Evolutionary conservation across 2,113 vertebrate species (phyloP).

Genomic region (Crotalus tigris): DNA sequence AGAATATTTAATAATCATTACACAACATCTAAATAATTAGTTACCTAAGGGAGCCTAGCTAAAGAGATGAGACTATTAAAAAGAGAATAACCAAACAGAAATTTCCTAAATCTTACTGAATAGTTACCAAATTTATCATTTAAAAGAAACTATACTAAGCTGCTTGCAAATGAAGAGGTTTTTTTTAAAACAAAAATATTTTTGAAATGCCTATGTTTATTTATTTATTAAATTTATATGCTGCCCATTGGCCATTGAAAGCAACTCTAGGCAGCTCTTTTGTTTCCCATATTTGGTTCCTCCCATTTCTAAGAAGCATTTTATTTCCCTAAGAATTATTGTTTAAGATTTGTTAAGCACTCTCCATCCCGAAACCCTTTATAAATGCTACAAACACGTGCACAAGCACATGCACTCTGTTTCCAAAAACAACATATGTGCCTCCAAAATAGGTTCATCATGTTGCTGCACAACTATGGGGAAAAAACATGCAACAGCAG

Average conservation of each 20-base stretch:
- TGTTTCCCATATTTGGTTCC: not conserved
- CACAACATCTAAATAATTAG: constrained; percentile 33
- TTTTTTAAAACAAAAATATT: constrained; percentile 1
- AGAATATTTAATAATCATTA: constrained; percentile 40
- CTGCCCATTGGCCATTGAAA: not conserved
- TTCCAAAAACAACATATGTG: not conserved
- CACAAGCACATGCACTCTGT: not conserved
- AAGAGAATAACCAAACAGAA: constrained; percentile 23
- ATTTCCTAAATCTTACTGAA: constrained; percentile 35
- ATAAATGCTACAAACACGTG: constrained; percentile 9
- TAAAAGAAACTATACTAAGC: not conserved
- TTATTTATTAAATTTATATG: not conserved
- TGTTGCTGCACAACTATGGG: not conserved
- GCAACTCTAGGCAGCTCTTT: not conserved
- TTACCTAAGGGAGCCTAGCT: constrained; percentile 36
- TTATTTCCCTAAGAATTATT: not conserved
- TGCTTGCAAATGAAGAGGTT: not conserved
- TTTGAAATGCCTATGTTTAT: not conserved
- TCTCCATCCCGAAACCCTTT: constrained; percentile 17
- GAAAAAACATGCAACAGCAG: constrained; percentile 36
- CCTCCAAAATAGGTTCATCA: constrained; percentile 47
- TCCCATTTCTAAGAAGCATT: not conserved
- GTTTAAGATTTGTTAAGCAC: not conserved
- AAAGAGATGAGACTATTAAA: constrained; percentile 42
- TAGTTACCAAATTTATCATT: constrained; percentile 4